Base-by-base conservation (phyloP, 2,888 invertebrate species). In the Drosophila mimica region DNA sequence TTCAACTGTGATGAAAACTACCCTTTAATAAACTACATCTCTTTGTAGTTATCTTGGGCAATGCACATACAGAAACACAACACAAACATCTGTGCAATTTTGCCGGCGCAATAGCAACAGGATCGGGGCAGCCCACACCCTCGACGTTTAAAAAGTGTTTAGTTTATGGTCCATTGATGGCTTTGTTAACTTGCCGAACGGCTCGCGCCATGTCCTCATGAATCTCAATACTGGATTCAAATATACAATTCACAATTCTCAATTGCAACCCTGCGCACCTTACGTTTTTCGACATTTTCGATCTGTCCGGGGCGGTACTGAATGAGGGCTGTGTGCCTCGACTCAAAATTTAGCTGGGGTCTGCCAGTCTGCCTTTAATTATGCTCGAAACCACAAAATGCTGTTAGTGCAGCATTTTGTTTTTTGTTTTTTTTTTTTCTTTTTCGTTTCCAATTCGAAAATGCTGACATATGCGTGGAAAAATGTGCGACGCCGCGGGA, bases 161-260 rank as follows among this genome's bases (percentile, higher is more conserved):
- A 92, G 92, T 92, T 92, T 92, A 92, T 92, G 85, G 91, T 83
- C 81, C 88, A 91, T 89, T 92, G 92, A 93, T 92, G 91, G 92
- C 91, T 91, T 85, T 91, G 92, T 93, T 93, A 92, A 93, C 89
- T 92, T 84, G 90, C 68, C 79, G 78, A 90, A 57, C 66, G 57
- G 71, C 81, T 83, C 81, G 70, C 68, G 68, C 73, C 82, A 67
- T 40, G 49, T 11, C 52, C 76, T 70, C 77, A 69, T 73, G 74
- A 89, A 70, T 85, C 75, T 60, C 74, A 84, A 74, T 76, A 31
- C 65, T 56, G 53, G 58, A 72, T 63, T 38, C 36, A 5, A 56
- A 56, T n/a, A n/a, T 5, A 56, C 54, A 36, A 56, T 56, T 53
- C 66, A 52, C 77, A 63, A 60, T 58, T 36, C 81, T 76, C 77